Conservation (phyloP, 2,888 invertebrate species). For the Eueremaeus valkanovi region DNA sequence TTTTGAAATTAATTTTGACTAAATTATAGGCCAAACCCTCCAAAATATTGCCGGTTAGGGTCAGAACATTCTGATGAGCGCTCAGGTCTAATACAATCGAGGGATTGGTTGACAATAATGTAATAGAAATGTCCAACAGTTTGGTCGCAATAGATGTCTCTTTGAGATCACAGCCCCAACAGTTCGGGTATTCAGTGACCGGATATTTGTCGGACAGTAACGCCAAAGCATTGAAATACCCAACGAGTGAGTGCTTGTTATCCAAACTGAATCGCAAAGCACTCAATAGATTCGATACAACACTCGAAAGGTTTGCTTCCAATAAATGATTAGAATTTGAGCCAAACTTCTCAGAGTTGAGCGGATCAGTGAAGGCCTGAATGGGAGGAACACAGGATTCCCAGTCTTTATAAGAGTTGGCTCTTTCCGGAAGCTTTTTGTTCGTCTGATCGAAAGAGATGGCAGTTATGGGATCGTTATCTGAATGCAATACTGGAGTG, state of each 20-base stretch:
- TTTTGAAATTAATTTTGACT: conserved; percentile 22
- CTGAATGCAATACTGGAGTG: conserved; percentile 5
- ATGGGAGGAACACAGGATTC: conserved; percentile 28
- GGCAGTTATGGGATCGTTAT: conserved; percentile 35
- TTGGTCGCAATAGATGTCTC: neutral
- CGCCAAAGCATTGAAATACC: conserved; percentile 66
- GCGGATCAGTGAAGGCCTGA: conserved; percentile 3
- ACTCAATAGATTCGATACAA: neutral
- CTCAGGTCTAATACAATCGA: conserved; percentile 59
- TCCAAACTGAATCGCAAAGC: conserved; percentile 12
- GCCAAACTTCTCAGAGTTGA: neutral
- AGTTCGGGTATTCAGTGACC: conserved; percentile 58
- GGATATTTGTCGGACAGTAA: conserved; percentile 63
- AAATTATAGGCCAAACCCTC: conserved; percentile 50
- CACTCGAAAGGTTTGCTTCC: conserved; percentile 1
- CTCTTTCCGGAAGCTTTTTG: conserved; percentile 1
- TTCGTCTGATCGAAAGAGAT: neutral
- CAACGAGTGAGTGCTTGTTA: conserved; percentile 52
- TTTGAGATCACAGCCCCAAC: conserved; percentile 41
- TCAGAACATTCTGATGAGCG: conserved; percentile 56
- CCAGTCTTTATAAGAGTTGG: neutral
- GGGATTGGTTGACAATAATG: conserved; percentile 55
- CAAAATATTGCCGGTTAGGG: conserved; percentile 59
- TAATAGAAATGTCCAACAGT: conserved; percentile 35
- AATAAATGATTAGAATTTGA: neutral